phyloP scores from a whole-genome alignment of 2,797 vertebrate species.

The Sebastiscus albofasciatus region DNA sequence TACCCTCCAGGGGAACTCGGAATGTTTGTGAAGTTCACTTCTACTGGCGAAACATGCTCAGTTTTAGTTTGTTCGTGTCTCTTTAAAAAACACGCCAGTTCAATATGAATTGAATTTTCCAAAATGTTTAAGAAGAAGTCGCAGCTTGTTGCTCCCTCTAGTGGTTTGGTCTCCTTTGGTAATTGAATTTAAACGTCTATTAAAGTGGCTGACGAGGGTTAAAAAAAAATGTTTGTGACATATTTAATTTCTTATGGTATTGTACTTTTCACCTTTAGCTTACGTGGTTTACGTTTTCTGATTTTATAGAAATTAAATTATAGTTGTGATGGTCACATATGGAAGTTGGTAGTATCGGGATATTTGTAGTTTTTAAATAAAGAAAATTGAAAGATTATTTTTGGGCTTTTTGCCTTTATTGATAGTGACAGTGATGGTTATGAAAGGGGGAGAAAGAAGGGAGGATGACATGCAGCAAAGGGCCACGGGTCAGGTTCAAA shows the following conservation, averaged over 20 bases:
- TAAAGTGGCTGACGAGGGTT: neutral
- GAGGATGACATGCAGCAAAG: too few relatives aligned
- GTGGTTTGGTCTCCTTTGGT: neutral
- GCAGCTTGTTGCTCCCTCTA: constrained; percentile 30
- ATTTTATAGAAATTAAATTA: neutral
- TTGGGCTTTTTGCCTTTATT: too few relatives aligned
- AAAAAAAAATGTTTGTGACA: neutral
- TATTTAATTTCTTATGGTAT: neutral
- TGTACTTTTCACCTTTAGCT: neutral
- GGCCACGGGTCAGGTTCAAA: too few relatives aligned
- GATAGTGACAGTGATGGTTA: too few relatives aligned
- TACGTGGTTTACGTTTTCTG: neutral
- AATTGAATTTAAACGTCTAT: neutral
- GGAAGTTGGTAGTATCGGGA: neutral
- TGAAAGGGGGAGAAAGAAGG: too few relatives aligned
- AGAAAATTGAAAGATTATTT: too few relatives aligned
- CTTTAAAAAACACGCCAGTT: neutral
- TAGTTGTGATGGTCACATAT: neutral
- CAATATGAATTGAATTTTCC: neutral
- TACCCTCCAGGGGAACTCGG: neutral
- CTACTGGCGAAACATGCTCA: neutral
- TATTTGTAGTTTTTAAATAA: neutral
- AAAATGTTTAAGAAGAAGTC: neutral
- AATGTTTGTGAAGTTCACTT: neutral
- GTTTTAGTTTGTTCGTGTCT: neutral